phyloP scores from a whole-genome alignment of 2,797 vertebrate genomes.

The Paramormyrops hopkinsi region DNA sequence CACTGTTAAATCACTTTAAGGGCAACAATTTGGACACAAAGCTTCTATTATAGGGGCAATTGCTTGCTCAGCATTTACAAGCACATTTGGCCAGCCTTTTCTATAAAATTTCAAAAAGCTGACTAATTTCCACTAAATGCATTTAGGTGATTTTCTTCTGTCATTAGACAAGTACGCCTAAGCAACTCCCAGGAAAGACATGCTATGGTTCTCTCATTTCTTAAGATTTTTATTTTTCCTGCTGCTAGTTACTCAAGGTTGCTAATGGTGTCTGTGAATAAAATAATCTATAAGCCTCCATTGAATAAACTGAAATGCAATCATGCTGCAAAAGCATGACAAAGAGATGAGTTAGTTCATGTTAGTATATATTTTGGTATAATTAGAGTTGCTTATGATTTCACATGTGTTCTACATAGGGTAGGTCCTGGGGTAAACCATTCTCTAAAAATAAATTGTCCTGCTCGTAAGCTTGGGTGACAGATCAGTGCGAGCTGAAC shows the following conservation, averaged over 20 bases:
- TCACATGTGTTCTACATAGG: not conserved
- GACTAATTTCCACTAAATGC: constrained; percentile 60
- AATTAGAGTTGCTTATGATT: not conserved
- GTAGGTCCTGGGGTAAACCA: not conserved
- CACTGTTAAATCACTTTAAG: constrained; percentile 79
- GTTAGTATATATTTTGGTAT: not conserved
- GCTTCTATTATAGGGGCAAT: constrained; percentile 73
- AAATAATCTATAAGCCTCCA: not conserved
- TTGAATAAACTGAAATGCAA: not conserved
- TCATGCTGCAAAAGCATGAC: not conserved
- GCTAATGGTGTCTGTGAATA: not conserved
- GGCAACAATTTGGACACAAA: constrained; percentile 77
- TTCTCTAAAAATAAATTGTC: not conserved
- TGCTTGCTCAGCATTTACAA: constrained; percentile 78
- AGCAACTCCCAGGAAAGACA: constrained; percentile 39
- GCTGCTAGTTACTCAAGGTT: not conserved
- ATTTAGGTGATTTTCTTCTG: constrained; percentile 52
- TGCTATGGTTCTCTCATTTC: constrained; percentile 36
- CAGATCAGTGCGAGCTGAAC: not conserved
- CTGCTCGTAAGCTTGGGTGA: not conserved
- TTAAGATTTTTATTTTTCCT: not conserved
- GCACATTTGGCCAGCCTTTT: constrained; percentile 69
- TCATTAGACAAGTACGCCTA: constrained; percentile 43
- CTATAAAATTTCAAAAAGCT: constrained; percentile 59
- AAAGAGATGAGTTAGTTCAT: not conserved